A percentile compares a stretch with the other conserved stretches of the same genome.
Evolutionary conservation across 2,113 vertebrate genomes (phyloP).

Genomic region (Phyllostomus discolor): DNA sequence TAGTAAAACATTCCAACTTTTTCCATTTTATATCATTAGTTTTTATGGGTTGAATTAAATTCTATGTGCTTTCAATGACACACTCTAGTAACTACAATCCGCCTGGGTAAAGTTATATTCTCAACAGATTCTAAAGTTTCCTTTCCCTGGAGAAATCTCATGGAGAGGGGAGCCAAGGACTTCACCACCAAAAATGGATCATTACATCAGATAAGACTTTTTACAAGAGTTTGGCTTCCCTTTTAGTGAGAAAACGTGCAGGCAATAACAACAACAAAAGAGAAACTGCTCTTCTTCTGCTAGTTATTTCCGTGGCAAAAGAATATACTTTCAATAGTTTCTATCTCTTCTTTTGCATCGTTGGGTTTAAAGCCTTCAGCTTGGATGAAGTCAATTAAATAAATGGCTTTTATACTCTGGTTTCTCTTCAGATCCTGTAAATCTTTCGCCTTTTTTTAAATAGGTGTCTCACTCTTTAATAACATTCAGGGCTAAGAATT

Average conservation of each 20-base stretch:
- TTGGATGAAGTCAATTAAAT: not conserved
- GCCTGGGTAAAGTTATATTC: not conserved
- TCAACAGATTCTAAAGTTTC: not conserved
- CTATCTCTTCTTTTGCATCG: not conserved
- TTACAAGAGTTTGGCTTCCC: not conserved
- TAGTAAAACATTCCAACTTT: not conserved
- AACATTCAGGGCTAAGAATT: not conserved
- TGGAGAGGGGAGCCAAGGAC: not conserved
- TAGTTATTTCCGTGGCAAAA: not conserved
- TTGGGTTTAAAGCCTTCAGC: not conserved
- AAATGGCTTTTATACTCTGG: no score
- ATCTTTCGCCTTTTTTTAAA: not conserved
- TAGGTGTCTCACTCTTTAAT: not conserved
- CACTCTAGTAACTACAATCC: not conserved
- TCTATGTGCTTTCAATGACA: not conserved
- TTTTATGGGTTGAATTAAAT: conserved; percentile 1
- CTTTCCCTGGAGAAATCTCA: not conserved
- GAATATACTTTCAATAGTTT: not conserved
- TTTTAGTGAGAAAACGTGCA: not conserved
- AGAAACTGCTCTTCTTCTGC: not conserved
- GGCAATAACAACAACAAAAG: not conserved
- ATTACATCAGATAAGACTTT: not conserved
- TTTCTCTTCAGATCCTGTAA: no score
- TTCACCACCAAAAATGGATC: not conserved
- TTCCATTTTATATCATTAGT: not conserved